Base-by-base conservation (phyloP, 2,113 vertebrate species). In the Rhinolophus ferrumequinum region DNA sequence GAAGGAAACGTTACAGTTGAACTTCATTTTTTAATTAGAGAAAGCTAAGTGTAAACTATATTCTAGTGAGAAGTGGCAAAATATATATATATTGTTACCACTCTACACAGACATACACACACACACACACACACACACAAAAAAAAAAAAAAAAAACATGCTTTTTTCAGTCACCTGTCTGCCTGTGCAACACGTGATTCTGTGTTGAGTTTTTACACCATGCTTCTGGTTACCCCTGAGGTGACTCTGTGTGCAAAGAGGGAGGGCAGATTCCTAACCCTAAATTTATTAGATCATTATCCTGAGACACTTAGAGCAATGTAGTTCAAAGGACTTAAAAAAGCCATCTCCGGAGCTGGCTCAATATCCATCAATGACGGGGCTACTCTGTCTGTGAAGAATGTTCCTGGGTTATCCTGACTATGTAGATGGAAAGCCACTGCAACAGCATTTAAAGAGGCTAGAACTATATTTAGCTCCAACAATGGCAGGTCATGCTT, bases 401-500 rank as follows among this genome's bases (percentile, higher is more conserved):
- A 77, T 89, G 41, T 9, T 67, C 50, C 70, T 64, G 44, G 58
- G 30, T 86, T 44, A 73, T 14, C 33, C 80, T 95, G 52, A 70
- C 52, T 69, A 52, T 11, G 47, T 11, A 69, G 69, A 50, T 24
- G 93, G 85, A 50, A 75, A 80, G 28, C 38, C 69, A 73, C 60
- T 58, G 66, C 47, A 79, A 33, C 4, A 19, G 70, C 58, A 97
- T 92, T 77, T 90, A 92, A 89, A 93, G 96, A 94, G 88, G 60
- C 35, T 41, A 14, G 21, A 76, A 83, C 66, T 94, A 72, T 94
- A 84, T 95, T 97, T 93, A 97, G 79, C 56, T 88, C 66, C 47
- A 80, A 60, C 35, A 81, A 69, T 19, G 33, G 33, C 41, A 84
- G 66, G 41, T 81, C 80, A 82, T 88, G 50, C 28, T 96, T 96